phyloP scores from a whole-genome alignment of 2,797 vertebrate genomes.

The Cyprinodon diabolis region DNA sequence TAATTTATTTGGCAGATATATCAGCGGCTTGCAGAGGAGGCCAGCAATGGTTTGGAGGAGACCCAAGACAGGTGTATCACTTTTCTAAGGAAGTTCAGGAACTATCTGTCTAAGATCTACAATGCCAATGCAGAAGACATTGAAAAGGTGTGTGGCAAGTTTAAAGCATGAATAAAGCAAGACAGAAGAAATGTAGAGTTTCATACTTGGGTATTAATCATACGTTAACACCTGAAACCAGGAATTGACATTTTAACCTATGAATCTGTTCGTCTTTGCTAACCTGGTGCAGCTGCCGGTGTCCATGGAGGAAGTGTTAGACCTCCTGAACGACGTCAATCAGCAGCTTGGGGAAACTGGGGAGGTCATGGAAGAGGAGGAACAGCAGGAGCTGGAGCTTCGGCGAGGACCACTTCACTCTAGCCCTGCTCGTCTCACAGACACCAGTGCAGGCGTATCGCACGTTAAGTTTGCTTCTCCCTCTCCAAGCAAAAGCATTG shows the following conservation, averaged over 20 bases:
- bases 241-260: background rate
- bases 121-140: conserved; percentile 82
- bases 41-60: conserved; percentile 88
- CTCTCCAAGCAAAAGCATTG: conserved; percentile 86
- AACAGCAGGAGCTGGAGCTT: conserved; percentile 55
- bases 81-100: conserved; percentile 86
- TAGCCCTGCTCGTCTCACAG: conserved; percentile 81
- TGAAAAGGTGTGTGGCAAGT: conserved; percentile 81
- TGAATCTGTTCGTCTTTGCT: background rate
- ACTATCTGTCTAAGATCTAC: conserved; percentile 88
- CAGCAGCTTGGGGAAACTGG: conserved; percentile 88
- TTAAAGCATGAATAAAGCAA: background rate
- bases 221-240: background rate
- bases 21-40: conserved; percentile 91
- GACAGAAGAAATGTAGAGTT: background rate
- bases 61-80: conserved; percentile 89
- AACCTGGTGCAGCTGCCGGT: conserved; percentile 84
- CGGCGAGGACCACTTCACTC: conserved; percentile 66
- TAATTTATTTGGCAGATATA: conserved; percentile 83
- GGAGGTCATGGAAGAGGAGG: conserved; percentile 77
- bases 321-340: conserved; percentile 90
- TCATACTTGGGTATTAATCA: background rate
- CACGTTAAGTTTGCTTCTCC: conserved; percentile 89
- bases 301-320: conserved; percentile 89
- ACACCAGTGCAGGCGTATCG: conserved; percentile 69